A percentile compares a stretch with the other conserved stretches of the same genome.
These are phyloP conservation scores for Hyla sarda DNA, from an alignment of 2,113 vertebrate genomes.

Conservation along the genomic window DNA sequence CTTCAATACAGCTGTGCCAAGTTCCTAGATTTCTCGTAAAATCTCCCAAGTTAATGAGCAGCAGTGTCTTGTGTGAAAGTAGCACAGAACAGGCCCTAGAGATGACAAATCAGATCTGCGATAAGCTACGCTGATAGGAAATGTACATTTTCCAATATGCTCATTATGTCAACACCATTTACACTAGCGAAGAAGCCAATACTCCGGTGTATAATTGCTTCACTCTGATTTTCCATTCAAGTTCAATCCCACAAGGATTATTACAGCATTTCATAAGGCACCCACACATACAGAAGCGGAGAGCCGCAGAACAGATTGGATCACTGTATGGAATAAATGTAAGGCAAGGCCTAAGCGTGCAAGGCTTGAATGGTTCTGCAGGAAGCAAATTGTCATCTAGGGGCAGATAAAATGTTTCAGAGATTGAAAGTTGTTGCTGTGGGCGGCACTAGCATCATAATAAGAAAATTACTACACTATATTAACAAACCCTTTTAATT, in stretches of 20 bases:
- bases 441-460: not conserved
- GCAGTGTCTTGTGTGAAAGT: not conserved
- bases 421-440: not conserved
- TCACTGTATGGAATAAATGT: not conserved
- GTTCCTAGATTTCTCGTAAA: not conserved
- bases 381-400: not conserved
- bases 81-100: not conserved
- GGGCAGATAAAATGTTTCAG: not conserved
- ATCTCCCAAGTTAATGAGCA: not conserved
- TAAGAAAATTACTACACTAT: not conserved
- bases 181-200: conserved; percentile 6
- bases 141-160: conserved; percentile 41
- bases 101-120: conserved; percentile 43
- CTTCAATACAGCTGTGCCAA: not conserved
- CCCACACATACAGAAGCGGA: conserved; percentile 35
- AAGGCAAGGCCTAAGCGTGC: not conserved
- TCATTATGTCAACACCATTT: conserved; percentile 44
- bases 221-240: conserved; percentile 42
- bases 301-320: conserved; percentile 9
- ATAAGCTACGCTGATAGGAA: conserved; percentile 25
- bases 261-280: conserved; percentile 47
- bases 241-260: conserved; percentile 23
- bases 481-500: not conserved
- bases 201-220: conserved; percentile 33
- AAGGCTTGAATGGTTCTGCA: no score